Conservation (phyloP, 2,888 invertebrate species). For the Eretmocerus hayati region DNA sequence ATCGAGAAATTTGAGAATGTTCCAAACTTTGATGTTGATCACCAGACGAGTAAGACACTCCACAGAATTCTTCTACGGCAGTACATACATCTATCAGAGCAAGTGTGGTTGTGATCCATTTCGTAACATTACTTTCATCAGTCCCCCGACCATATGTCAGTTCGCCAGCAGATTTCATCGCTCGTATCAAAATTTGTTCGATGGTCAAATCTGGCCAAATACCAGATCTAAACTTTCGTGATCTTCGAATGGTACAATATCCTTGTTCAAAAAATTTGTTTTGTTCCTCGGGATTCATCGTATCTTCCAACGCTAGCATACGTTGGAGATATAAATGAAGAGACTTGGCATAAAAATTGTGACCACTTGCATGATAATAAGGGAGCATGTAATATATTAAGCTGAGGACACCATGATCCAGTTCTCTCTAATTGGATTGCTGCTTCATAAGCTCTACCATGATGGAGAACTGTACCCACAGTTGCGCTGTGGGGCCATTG, state of each 20-base stretch:
- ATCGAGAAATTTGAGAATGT: conserved; percentile 22
- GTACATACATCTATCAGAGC: conserved; percentile 26
- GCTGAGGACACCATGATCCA: conserved; percentile 24
- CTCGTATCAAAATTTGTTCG: conserved; percentile 25
- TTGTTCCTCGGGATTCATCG: background rate
- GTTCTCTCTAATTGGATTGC: conserved; percentile 28
- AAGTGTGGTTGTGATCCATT: conserved; percentile 30
- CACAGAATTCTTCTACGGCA: conserved; percentile 24
- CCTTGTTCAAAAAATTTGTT: conserved; percentile 19
- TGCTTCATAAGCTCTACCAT: conserved; percentile 15
- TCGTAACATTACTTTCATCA: conserved; percentile 27
- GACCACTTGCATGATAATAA: conserved; percentile 30
- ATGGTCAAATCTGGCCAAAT: conserved; percentile 25
- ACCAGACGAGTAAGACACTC: conserved; percentile 21
- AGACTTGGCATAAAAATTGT: conserved; percentile 31
- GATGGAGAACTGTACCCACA: conserved; percentile 23
- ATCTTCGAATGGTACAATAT: conserved; percentile 23
- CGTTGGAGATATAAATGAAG: conserved; percentile 32
- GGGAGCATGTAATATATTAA: conserved; percentile 28
- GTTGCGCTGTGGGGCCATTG: conserved; percentile 17
- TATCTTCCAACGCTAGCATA: conserved; percentile 21
- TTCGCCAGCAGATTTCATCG: conserved; percentile 30
- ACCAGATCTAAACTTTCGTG: conserved; percentile 25
- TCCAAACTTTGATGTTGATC: conserved; percentile 35
- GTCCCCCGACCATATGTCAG: conserved; percentile 28